Conservation (phyloP, 2,888 invertebrate species). For the Orchesellides sinensis region DNA sequence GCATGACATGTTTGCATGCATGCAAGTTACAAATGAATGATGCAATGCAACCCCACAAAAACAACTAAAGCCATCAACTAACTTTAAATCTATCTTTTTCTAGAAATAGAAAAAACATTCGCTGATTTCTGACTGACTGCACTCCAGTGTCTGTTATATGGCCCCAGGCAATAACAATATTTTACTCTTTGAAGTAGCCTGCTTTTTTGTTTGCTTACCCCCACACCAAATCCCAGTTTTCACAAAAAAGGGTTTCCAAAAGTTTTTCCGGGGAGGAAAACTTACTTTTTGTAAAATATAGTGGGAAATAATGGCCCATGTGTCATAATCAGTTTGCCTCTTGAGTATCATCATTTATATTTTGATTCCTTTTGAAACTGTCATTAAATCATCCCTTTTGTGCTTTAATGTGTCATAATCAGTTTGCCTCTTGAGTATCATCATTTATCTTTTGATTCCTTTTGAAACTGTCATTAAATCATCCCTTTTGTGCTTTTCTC, state of each 20-base stretch:
- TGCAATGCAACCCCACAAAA: background rate
- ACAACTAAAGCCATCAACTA: background rate
- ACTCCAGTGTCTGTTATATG: background rate
- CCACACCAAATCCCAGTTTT: too few relatives aligned
- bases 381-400: slow-evolving; percentile 38
- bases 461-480: background rate
- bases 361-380: slow-evolving; percentile 19
- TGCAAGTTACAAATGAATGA: background rate
- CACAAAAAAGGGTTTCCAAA: background rate
- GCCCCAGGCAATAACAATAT: slow-evolving; percentile 23
- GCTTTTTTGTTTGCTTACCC: background rate
- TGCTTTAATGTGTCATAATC: too few relatives aligned
- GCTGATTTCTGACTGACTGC: background rate
- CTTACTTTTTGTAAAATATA: background rate
- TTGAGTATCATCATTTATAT: slow-evolving; percentile 32
- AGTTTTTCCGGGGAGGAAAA: slow-evolving; percentile 6
- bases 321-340: slow-evolving; percentile 52
- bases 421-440: background rate
- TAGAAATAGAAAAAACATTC: background rate
- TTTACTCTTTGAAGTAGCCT: slow-evolving; percentile 21
- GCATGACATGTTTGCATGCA: background rate
- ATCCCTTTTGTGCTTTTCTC: background rate
- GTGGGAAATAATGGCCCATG: slow-evolving; percentile 22
- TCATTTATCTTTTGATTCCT: background rate
- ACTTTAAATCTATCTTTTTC: background rate